Conservation (phyloP, 2,888 invertebrate species). For the Epicampocera succincta region DNA sequence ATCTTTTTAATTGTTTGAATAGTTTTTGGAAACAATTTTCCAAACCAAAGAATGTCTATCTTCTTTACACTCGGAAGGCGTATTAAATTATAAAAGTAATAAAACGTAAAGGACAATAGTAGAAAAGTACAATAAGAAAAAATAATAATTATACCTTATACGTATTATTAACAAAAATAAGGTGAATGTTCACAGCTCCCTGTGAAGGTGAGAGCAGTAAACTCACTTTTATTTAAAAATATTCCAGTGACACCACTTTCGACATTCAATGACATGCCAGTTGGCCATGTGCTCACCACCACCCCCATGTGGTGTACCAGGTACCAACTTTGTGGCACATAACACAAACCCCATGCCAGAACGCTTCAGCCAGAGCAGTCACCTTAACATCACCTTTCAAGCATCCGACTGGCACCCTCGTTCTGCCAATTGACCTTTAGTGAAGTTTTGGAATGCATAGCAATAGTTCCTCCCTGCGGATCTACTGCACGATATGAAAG, state of each 20-base stretch:
- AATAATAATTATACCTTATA: background rate
- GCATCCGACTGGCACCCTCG: no score
- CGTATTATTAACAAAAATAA: slow-evolving; percentile 8
- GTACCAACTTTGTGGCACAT: no score
- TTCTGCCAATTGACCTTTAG: no score
- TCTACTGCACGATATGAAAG: no score
- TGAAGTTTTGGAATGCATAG: no score
- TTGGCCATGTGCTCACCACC: no score
- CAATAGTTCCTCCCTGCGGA: no score
- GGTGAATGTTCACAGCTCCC: slow-evolving; percentile 73
- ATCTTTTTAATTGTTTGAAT: no score
- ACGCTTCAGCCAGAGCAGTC: no score
- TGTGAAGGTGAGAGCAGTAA: slow-evolving; percentile 76
- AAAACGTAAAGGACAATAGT: slow-evolving; percentile 13
- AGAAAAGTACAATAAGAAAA: slow-evolving; percentile 17
- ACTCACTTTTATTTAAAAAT: slow-evolving; percentile 54
- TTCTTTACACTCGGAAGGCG: slow-evolving; percentile 72
- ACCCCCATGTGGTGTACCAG: no score
- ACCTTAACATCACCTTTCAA: no score
- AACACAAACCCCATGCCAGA: no score
- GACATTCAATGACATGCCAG: slow-evolving; percentile 4
- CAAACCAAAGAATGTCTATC: slow-evolving; percentile 30
- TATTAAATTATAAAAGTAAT: slow-evolving; percentile 49
- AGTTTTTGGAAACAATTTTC: slow-evolving; percentile 46
- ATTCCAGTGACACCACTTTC: slow-evolving; percentile 19